Percentiles rank a stretch among this genome's conserved stretches.
These are phyloP conservation scores for Myotis davidii DNA, from an alignment of 2,113 vertebrate genomes.

Conservation along the genomic window DNA sequence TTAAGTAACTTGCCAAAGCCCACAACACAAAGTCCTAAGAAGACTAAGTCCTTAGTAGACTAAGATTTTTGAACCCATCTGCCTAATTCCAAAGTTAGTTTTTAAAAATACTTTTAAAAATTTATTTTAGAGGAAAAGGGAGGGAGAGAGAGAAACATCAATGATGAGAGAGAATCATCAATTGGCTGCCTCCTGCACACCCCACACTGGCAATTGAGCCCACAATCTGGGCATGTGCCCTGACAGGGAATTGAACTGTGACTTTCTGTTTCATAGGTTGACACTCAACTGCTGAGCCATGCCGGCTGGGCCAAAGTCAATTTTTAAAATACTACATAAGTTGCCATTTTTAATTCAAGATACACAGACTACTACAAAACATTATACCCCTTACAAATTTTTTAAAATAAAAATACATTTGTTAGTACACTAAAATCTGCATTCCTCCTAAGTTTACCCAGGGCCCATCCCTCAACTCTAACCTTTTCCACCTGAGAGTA, in stretches of 20 bases:
- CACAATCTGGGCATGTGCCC: too few species aligned
- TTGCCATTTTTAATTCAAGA: not conserved
- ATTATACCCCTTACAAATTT: not conserved
- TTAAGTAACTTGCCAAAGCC: not conserved
- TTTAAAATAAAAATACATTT: slow-evolving; percentile 12
- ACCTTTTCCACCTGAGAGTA: not conserved
- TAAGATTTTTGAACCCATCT: slow-evolving; percentile 3
- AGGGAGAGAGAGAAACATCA: too few species aligned
- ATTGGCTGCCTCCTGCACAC: too few species aligned
- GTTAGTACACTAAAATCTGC: not conserved
- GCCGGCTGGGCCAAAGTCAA: not conserved
- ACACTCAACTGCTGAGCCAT: too few species aligned
- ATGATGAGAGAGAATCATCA: too few species aligned
- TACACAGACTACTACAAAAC: not conserved
- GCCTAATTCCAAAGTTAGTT: slow-evolving; percentile 27
- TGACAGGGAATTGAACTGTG: too few species aligned
- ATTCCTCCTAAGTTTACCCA: slow-evolving; percentile 2
- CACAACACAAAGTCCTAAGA: not conserved
- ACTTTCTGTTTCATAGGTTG: too few species aligned
- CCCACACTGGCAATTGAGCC: too few species aligned
- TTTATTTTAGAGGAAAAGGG: too few species aligned
- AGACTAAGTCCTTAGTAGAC: too few species aligned
- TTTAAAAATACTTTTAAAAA: not conserved
- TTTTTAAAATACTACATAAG: not conserved
- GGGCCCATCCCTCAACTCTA: not conserved